Percentiles rank a stretch among this genome's conserved stretches.
phyloP scores from a whole-genome alignment of 2,113 vertebrate genomes.

The Sapayoa aenigma region DNA sequence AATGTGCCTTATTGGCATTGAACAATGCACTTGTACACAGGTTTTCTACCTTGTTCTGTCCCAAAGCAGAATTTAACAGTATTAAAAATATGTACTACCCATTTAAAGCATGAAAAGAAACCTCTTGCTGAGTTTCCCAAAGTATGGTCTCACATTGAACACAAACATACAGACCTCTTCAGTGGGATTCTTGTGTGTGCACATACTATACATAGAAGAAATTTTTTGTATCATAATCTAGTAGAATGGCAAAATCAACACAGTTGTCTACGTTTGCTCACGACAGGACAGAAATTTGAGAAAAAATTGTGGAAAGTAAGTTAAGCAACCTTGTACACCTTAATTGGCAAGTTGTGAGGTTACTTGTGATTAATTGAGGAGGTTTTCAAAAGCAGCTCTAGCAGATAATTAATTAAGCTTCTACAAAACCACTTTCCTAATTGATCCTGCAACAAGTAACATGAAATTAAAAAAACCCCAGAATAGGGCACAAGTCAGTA shows the following conservation, averaged over 20 bases:
- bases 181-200: too few relatives aligned
- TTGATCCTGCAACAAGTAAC: background rate
- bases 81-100: background rate
- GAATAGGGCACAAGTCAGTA: background rate
- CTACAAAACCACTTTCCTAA: slow-evolving; percentile 4
- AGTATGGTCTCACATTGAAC: accelerated
- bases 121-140: background rate
- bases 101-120: background rate
- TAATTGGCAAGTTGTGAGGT: background rate
- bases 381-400: slow-evolving; percentile 25
- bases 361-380: slow-evolving; percentile 14
- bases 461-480: background rate
- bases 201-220: background rate
- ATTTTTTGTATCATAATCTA: background rate
- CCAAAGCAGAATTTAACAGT: background rate
- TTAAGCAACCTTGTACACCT: background rate
- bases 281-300: background rate
- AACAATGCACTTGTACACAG: background rate
- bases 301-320: background rate
- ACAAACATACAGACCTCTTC: background rate
- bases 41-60: background rate
- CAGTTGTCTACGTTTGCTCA: background rate
- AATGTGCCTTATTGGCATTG: background rate
- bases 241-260: background rate
- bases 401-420: slow-evolving; percentile 27